Base-by-base conservation (phyloP, 92 coral and sea anemone genomes). In the Hydrozoanthus gracilis region DNA sequence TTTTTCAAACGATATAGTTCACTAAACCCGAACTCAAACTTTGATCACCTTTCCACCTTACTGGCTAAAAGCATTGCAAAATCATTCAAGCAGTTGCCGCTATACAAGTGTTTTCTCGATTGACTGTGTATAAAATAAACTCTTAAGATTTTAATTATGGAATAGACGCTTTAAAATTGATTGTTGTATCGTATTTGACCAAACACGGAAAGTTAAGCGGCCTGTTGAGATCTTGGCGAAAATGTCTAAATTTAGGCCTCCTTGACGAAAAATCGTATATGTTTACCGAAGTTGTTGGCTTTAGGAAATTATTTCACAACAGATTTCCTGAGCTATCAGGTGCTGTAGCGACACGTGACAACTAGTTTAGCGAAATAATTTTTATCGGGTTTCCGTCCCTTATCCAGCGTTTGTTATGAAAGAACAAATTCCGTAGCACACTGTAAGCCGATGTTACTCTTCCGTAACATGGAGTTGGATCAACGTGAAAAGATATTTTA, bases 111-210 rank as follows among this genome's bases (percentile, higher is more conserved):
- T 18, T 76, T 20, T 39, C 62, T 18, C 5, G 7, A 49, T 17
- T 4, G 60, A 47, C 20, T 27, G 6, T 39, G 12, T 54, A 77
- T 16, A 27, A 68, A 27, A 10, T 15, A 3, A 67, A 87, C 76
- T 76, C 84, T 83, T 86, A 87, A 87, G 80, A 75, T 64, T 89
- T 55, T 87, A 76, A 82, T 90, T 87, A 82, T 61, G 58, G 82
- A 82, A 66, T 87, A 89, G 84, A 70, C 88, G 88, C 86, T 87
- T 76, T 76, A 10, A 4, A 76, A 76, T 52, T 87, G 80, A 76
- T 73, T 76, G 90, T 76, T 76, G 90, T 67, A 16, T 90, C 86
- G 58, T 87, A 62, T 65, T 65, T 64, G 65, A 73, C 85, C 51
- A 80, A 79, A 90, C 86, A 79, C 64, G 60, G 51, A 18, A 45